Base-by-base conservation (phyloP, 2,113 vertebrate species). In the Rhabdomys dilectus region DNA sequence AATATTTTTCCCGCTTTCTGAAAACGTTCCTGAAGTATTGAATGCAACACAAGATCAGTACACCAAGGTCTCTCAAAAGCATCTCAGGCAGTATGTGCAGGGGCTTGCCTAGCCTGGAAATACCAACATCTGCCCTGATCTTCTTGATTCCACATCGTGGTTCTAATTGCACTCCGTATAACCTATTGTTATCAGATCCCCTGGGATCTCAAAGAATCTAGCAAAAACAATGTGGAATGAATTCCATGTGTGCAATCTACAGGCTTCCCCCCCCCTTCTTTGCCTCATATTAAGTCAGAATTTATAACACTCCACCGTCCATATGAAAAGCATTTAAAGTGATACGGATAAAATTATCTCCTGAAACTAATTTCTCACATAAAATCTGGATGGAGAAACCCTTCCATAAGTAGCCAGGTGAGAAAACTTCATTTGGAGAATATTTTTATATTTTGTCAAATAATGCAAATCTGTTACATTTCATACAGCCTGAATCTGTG, bases 351-450 rank as follows among this genome's bases (percentile, higher is more conserved):
- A 94, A 98, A 98, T 97, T 76, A 97, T 97, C 91, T 98, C 95
- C 91, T 97, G 91, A 97, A 98, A 98, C 95, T 98, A 96, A 96
- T 98, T 98, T 97, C 90, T 98, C 96, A 97, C 97, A 94, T 82
- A 95, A 94, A 94, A 98, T 96, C 95, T 97, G 95, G 98, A 98
- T 97, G 39, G 81, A 12, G 97, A 56, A 94, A 97, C 87, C 70
- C 94, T 97, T 97, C 98, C 89, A 82, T 73, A 96, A 98, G 96
- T 89, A 97, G 94, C 95, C 98, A 94, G 93, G 88, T 96, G 85
- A 94, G 94, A 64, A 96, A 95, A 93, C 93, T 97, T 96, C 96
- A 97, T 94, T 96, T 96, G 94, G 66, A 95, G 75, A 93, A 96
- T 96, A 97, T 84, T 84, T 97, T 66, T 88, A 96, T 96, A 96